Evolutionary conservation across 2,888 invertebrate genomes (phyloP).

Genomic region (Cephalotes varians): DNA sequence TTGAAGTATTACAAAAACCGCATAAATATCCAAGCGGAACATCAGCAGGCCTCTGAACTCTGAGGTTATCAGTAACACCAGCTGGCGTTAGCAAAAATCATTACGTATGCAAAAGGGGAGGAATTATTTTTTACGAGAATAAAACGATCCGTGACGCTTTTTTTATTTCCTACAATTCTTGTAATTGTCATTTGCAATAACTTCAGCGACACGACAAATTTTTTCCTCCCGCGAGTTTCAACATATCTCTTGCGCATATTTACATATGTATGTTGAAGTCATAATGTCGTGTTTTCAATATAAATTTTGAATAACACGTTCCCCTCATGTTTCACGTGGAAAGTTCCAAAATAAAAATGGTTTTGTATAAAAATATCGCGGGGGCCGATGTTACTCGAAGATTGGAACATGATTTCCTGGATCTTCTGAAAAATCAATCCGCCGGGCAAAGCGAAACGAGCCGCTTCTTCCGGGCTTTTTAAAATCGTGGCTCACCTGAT

Average conservation of each 20-base stretch:
- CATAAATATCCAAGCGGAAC: background rate
- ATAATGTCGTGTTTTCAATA: no score
- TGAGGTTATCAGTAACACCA: constrained; percentile 12
- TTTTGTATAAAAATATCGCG: background rate
- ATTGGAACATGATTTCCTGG: background rate
- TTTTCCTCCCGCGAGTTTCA: background rate
- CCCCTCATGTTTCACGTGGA: background rate
- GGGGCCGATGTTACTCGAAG: background rate
- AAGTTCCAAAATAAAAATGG: background rate
- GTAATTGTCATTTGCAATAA: background rate
- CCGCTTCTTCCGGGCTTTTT: background rate
- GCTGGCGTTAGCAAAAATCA: constrained; percentile 12
- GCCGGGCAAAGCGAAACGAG: background rate
- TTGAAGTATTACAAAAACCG: background rate
- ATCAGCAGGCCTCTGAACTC: background rate
- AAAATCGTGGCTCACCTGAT: constrained; percentile 65
- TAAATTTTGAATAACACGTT: background rate
- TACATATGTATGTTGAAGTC: background rate
- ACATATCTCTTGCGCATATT: no score
- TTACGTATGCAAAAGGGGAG: background rate
- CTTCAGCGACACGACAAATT: background rate
- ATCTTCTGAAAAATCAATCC: background rate
- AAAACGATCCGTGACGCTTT: background rate
- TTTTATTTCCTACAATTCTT: background rate
- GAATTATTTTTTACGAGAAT: background rate